Percentiles rank a stretch among this genome's conserved stretches.
phyloP scores from a whole-genome alignment of 2,888 invertebrate genomes.

The Tenodera sinensis region DNA sequence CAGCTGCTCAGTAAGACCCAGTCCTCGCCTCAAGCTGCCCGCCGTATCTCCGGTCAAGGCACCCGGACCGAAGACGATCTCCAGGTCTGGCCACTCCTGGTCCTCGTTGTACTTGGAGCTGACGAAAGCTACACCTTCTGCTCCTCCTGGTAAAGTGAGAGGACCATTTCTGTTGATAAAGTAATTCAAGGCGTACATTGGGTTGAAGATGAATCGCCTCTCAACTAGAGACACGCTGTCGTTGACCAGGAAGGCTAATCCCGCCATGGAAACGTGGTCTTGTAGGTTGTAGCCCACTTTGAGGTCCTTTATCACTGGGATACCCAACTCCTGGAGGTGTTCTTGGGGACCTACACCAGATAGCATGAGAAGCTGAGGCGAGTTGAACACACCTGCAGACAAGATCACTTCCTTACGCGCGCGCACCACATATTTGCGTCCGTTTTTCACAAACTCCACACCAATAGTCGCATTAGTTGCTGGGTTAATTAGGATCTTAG shows the following conservation, averaged over 20 bases:
- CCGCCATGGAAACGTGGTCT: conserved; percentile 45
- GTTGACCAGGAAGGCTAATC: conserved; percentile 41
- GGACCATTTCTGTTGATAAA: conserved; percentile 41
- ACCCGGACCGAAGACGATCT: conserved; percentile 74
- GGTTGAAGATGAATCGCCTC: conserved; percentile 35
- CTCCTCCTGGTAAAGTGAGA: conserved; percentile 46
- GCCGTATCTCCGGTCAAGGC: conserved; percentile 70
- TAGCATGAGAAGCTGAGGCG: conserved; percentile 81
- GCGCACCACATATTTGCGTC: conserved; percentile 48
- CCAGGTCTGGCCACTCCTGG: conserved; percentile 67
- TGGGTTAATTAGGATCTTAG: conserved; percentile 63
- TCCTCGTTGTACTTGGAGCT: conserved; percentile 42
- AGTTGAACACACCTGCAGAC: conserved; percentile 77
- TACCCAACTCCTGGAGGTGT: conserved; percentile 54
- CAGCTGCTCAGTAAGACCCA: conserved; percentile 54
- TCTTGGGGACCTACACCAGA: conserved; percentile 73
- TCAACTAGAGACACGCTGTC: conserved; percentile 38
- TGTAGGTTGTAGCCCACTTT: conserved; percentile 47
- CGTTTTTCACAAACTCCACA: conserved; percentile 65
- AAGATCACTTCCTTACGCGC: conserved; percentile 75
- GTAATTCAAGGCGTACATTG: conserved; percentile 42
- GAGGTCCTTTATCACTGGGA: conserved; percentile 43
- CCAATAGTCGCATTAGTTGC: conserved; percentile 58
- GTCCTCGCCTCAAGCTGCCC: conserved; percentile 45
- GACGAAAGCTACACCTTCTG: conserved; percentile 46